A percentile compares a stretch with the other conserved stretches of the same genome.
phyloP scores from a whole-genome alignment of 35 echinoderm and acorn worm species.

The Heliocidaris erythrogramma region DNA sequence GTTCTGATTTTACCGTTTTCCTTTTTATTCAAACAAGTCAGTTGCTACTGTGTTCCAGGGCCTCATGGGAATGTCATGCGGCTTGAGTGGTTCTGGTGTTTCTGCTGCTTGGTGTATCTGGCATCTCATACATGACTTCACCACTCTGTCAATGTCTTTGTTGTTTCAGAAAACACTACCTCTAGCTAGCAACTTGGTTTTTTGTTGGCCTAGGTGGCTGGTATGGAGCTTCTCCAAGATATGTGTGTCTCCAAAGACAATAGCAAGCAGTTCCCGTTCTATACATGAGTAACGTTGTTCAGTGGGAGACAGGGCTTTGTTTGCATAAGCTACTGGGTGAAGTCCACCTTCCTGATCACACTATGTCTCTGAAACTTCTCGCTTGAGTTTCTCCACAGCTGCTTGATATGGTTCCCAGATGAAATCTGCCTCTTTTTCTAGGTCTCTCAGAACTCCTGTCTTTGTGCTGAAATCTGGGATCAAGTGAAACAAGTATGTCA shows the following conservation, averaged over 20 bases:
- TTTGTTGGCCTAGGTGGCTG: too few species aligned
- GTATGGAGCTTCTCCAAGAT: too few species aligned
- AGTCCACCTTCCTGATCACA: not conserved
- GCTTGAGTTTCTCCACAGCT: not conserved
- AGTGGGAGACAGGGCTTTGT: not conserved
- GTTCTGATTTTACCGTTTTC: too few species aligned
- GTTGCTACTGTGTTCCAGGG: too few species aligned
- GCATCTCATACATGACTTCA: too few species aligned
- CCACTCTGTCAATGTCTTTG: too few species aligned
- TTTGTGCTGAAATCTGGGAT: slow-evolving; percentile 48
- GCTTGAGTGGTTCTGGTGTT: too few species aligned
- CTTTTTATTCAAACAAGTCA: too few species aligned
- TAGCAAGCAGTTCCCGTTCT: not conserved
- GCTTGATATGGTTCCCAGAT: slow-evolving; percentile 48
- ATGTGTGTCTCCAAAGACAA: not conserved
- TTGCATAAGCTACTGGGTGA: not conserved
- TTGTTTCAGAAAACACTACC: too few species aligned
- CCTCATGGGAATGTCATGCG: too few species aligned
- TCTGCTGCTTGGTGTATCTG: too few species aligned
- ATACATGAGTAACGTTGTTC: not conserved
- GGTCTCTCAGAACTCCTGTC: slow-evolving; percentile 35
- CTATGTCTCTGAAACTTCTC: not conserved
- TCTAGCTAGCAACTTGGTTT: too few species aligned
- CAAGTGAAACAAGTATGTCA: slow-evolving; percentile 51
- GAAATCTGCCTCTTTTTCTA: slow-evolving; percentile 42